Percentiles rank a stretch among this genome's conserved stretches.
Conservation (phyloP, 2,113 vertebrate genomes). For the Talpa occidentalis region DNA sequence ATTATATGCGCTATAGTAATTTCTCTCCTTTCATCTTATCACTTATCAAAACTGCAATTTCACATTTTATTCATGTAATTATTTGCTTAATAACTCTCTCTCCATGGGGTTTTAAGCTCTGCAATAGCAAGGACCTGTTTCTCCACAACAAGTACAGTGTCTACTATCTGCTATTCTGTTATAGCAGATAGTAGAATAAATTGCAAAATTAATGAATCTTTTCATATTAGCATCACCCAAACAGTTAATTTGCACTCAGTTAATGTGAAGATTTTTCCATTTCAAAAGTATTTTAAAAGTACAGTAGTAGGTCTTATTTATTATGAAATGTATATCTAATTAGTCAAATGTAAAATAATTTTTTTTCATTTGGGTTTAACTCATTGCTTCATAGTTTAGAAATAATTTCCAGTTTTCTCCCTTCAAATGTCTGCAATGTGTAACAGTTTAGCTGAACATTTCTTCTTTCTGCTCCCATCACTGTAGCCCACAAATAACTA, state of each 20-base stretch:
- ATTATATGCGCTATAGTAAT: neutral
- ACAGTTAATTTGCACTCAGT: neutral
- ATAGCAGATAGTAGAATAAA: neutral
- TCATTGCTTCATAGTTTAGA: neutral
- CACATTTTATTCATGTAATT: neutral
- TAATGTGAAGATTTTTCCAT: neutral
- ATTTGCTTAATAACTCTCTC: neutral
- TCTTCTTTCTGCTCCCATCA: neutral
- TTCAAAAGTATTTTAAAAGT: constrained; percentile 26
- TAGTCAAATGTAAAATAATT: neutral
- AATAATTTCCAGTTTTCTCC: constrained; percentile 15
- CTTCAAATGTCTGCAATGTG: neutral
- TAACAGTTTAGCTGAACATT: neutral
- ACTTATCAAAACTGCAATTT: neutral
- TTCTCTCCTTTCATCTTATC: neutral
- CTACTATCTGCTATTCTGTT: no score
- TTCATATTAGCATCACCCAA: neutral
- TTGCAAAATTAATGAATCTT: neutral
- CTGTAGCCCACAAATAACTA: neutral
- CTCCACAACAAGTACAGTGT: neutral
- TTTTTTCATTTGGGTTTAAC: neutral
- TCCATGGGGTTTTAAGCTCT: neutral
- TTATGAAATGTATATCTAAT: neutral
- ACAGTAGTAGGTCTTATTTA: neutral
- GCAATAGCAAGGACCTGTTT: neutral